Conservation (phyloP, 2,888 invertebrate species). For the Portevinia maculata region DNA sequence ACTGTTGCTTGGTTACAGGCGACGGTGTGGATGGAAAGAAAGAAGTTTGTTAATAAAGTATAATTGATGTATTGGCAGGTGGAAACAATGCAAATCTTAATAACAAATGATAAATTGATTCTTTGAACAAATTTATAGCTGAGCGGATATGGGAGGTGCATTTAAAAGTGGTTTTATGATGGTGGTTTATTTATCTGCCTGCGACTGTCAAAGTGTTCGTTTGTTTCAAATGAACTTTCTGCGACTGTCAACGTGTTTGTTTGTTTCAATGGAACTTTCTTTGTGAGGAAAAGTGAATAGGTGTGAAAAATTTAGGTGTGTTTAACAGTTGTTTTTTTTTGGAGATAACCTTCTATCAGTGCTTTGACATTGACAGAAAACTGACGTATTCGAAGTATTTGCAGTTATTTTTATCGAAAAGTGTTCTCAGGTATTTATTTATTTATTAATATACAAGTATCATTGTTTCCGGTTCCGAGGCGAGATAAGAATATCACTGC, state of each 20-base stretch:
- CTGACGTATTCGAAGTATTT: too few species aligned
- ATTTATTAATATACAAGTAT: too few species aligned
- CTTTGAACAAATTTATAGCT: not conserved
- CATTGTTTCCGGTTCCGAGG: too few species aligned
- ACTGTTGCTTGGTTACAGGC: not conserved
- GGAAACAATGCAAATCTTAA: slow-evolving; percentile 21
- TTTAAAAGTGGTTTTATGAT: slow-evolving; percentile 11
- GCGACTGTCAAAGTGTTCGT: slow-evolving; percentile 12
- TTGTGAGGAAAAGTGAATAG: not conserved
- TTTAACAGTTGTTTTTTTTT: too few species aligned
- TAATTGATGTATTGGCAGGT: slow-evolving; percentile 9
- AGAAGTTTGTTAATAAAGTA: not conserved
- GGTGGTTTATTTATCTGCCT: not conserved
- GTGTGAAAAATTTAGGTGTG: not conserved
- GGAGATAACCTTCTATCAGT: too few species aligned
- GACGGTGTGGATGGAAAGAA: not conserved
- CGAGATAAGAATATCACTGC: too few species aligned
- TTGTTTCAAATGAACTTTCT: slow-evolving; percentile 3
- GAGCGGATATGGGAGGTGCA: slow-evolving; percentile 39
- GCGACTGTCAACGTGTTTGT: slow-evolving; percentile 10
- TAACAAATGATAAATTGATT: slow-evolving; percentile 35
- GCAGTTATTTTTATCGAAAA: too few species aligned
- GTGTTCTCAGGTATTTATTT: too few species aligned
- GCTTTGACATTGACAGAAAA: too few species aligned
- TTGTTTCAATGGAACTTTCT: slow-evolving; percentile 12